Evolutionary conservation across 2,888 invertebrate species (phyloP).

Genomic region (Lottia scabra): DNA sequence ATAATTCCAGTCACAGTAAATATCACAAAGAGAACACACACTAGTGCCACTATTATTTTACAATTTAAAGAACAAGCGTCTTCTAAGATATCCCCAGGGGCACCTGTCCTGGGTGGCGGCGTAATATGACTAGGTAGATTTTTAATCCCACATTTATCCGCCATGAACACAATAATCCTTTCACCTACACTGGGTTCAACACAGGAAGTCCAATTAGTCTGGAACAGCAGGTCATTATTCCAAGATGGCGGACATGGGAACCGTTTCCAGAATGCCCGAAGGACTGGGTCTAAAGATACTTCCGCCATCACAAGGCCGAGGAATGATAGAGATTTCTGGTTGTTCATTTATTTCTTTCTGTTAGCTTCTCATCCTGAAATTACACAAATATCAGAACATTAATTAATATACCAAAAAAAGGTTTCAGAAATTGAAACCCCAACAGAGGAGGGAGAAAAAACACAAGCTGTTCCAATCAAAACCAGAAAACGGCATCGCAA

Average conservation of each 20-base stretch:
- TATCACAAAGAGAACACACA: constrained; percentile 29
- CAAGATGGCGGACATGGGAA: constrained; percentile 45
- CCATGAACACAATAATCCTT: constrained; percentile 35
- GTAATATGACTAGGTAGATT: constrained; percentile 21
- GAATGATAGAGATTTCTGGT: constrained; percentile 10
- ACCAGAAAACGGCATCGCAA: too few relatives aligned
- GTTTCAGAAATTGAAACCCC: too few relatives aligned
- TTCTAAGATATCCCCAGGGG: not conserved
- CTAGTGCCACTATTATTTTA: constrained; percentile 32
- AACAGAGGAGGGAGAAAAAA: too few relatives aligned
- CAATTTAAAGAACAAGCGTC: constrained; percentile 32
- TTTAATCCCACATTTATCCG: constrained; percentile 37
- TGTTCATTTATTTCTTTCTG: not conserved
- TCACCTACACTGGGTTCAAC: constrained; percentile 35
- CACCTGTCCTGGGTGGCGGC: constrained; percentile 1
- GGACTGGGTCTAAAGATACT: constrained; percentile 31
- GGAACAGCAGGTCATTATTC: constrained; percentile 35
- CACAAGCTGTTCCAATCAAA: too few relatives aligned
- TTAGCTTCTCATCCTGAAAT: not conserved
- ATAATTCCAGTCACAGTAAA: constrained; percentile 29
- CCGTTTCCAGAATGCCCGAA: constrained; percentile 37
- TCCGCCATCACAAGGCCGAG: constrained; percentile 23
- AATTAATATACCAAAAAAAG: not conserved
- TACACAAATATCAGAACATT: not conserved
- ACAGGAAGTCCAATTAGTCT: constrained; percentile 41